Base-by-base conservation (phyloP, 2,797 vertebrate genomes). In the Alfaro cultratus region DNA sequence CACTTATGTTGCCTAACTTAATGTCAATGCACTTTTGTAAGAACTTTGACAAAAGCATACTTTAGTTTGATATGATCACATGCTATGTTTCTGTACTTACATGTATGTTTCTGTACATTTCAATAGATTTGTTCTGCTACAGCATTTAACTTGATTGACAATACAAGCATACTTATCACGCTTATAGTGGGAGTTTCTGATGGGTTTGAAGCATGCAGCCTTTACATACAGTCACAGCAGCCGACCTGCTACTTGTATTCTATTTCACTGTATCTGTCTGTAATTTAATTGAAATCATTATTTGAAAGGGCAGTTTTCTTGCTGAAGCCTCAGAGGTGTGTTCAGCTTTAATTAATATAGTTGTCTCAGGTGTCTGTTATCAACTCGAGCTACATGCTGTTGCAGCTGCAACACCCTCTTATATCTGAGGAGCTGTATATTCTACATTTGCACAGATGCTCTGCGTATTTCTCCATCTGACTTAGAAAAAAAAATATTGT, bases 261-360 rank as follows among this genome's bases (percentile, higher is more conserved):
- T 82, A 72, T 91, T 87, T 89, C 87, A 77, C 70, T 39, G 26
- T 85, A 86, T 88, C 87, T 87, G 86, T 88, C 74, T 78, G 88
- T 92, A 87, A 89, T 86, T 73, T 91, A 87, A 91, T 88, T 92
- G 85, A 91, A 93, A 93, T 93, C 86, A 85, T 92, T 90, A 90
- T 90, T 91, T 88, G 83, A 91, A 89, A 87, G 80, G 80, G 60
- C 15, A 60, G 86, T 89, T 89, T 87, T 83, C 77, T 78, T 75
- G 79, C 68, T 26, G 53, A 43, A 84, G 83, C 80, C 91, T 84
- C 86, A 45, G 80, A 91, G 84, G 89, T 88, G 79, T 85, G 80
- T 92, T 92, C 80, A 81, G 76, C 79, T 79, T 88, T 93, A 93
- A 94, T 90, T 92, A 87, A 91, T 87, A 80, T 85, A 55, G 76